Evolutionary conservation across 2,888 invertebrate genomes (phyloP), one percentile per base, ranked within the genome.

Genomic region (Xanthorhoe spadicearia): DNA sequence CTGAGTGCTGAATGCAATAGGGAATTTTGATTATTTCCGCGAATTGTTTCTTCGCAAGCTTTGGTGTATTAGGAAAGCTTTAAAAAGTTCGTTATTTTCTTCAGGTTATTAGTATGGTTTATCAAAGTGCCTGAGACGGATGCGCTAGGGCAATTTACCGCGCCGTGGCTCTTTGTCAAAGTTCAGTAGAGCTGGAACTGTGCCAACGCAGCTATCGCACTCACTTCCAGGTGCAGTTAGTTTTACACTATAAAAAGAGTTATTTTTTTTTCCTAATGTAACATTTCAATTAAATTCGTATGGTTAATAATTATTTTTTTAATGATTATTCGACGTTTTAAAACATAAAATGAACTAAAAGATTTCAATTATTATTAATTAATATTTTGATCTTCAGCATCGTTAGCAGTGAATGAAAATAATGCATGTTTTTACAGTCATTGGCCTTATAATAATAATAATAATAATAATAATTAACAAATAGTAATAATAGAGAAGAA

Each of bases 171-270:
- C 79, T 80, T 89, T 89, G 90, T 90, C 90, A 92, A 92, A 92
- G 92, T 92, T 92, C 91, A 92, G 88, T 92, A 75, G 92, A 87
- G 83, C 91, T 92, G 92, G 92, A 90, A 80, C 66, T 70, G 72
- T 73, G 92, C 92, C 92, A 92, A 90, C 74, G 81, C 84, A 85
- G 85, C 85, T 87, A 83, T 77, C 71, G 80, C 80, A 80, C 77
- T 79, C 82, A 87, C 89, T 91, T 90, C 89, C 89, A 91, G 90
- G 88, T 89, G 89, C 83, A 80, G 70, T 70, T 43, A 43, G 38
- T 43, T 43, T 69, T 72, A 56, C 77, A 80, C 79, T 79, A 74
- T 79, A 61, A 50, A 57, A 63, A 63, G 51, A 61, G 28, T 61
- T 32, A 32, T 32, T 19, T 56, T 57, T 58, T 49, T 8, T 43